Conservation (phyloP, 1,140 invertebrate genomes). For the Pogonomyrmex californicus region DNA sequence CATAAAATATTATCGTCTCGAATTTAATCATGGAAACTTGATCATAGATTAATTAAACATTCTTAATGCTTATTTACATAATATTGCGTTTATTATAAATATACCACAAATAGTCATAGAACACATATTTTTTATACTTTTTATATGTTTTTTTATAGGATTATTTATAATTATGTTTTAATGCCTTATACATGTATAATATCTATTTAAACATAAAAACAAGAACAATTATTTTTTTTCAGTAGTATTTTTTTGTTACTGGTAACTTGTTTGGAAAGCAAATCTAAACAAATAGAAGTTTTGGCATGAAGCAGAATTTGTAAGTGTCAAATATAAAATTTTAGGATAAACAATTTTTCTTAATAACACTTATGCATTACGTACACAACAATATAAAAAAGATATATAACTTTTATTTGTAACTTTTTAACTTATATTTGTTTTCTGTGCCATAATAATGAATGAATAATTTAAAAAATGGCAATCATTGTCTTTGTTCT, state of each 20-base stretch:
- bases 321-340: neutral
- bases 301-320: neutral
- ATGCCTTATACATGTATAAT: neutral
- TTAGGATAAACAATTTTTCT: neutral
- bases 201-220: neutral
- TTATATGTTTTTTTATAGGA: neutral
- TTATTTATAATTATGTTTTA: neutral
- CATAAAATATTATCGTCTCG: constrained; percentile 11
- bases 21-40: constrained; percentile 7
- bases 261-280: neutral
- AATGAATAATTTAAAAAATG: constrained; percentile 4
- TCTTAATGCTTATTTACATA: neutral
- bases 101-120: neutral
- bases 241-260: neutral
- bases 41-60: constrained; percentile 24
- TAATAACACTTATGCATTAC: neutral
- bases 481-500: neutral
- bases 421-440: too few species aligned
- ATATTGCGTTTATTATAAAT: neutral
- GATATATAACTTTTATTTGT: neutral
- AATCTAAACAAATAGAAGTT: neutral
- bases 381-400: neutral
- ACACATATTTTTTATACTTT: constrained; percentile 6
- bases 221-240: neutral
- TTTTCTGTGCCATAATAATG: neutral